phyloP scores from a whole-genome alignment of 2,113 vertebrate genomes.

The Spheniscus mendiculus region DNA sequence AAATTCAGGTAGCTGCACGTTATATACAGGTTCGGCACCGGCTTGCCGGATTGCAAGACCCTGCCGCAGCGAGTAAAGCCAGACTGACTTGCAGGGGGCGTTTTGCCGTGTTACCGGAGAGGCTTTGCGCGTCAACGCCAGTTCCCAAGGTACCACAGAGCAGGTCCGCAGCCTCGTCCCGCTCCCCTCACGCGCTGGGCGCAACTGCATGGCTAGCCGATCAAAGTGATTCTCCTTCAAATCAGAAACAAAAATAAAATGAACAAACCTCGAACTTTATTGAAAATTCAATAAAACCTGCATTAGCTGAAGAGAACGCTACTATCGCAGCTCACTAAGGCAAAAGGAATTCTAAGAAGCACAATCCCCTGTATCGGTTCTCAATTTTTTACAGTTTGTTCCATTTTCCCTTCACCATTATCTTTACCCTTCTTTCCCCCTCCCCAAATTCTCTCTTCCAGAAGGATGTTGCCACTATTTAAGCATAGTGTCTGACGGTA shows the following conservation, averaged over 20 bases:
- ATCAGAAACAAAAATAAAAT: not conserved
- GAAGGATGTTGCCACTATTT: not conserved
- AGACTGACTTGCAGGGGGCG: accelerated
- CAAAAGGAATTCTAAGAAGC: not conserved
- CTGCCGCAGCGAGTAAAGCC: not conserved
- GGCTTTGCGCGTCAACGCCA: not conserved
- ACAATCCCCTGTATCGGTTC: accelerated
- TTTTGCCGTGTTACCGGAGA: accelerated
- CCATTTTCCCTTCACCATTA: not conserved
- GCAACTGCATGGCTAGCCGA: slow-evolving; percentile 86
- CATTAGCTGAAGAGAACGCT: accelerated
- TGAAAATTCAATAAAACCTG: too few relatives aligned
- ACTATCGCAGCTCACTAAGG: accelerated
- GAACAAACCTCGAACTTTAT: not conserved
- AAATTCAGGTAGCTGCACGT: accelerated
- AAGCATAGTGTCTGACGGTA: not conserved
- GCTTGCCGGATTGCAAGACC: not conserved
- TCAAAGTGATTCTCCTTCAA: slow-evolving; percentile 94
- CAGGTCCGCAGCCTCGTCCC: not conserved
- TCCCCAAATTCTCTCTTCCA: too few relatives aligned
- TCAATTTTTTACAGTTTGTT: not conserved
- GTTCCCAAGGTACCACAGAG: not conserved
- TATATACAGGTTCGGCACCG: accelerated
- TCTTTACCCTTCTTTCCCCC: not conserved
- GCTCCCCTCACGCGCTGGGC: slow-evolving; percentile 75